A percentile compares a stretch with the other conserved stretches of the same genome.
Conservation (phyloP, 2,888 invertebrate species). For the Ptycholaimellus sp. region DNA sequence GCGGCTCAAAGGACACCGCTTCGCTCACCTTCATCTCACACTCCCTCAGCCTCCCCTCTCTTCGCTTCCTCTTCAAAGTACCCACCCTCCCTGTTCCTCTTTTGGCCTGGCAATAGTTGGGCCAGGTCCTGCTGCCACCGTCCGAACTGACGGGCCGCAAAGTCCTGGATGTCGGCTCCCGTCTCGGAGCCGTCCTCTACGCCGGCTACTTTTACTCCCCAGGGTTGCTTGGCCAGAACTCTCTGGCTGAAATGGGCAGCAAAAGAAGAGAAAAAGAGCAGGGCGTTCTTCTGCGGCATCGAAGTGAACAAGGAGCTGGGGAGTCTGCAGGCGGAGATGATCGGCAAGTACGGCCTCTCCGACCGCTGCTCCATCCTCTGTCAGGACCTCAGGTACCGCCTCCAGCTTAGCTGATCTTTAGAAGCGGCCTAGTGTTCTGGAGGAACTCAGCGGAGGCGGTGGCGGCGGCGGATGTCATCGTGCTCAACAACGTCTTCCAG, state of each 20-base stretch:
- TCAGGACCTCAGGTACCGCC: conserved; percentile 36
- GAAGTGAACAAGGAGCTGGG: conserved; percentile 45
- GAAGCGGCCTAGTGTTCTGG: too few species aligned
- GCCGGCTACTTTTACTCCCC: conserved; percentile 23
- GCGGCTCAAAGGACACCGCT: conserved; percentile 33
- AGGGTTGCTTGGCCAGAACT: not conserved
- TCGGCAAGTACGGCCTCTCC: conserved; percentile 31
- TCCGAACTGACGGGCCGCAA: conserved; percentile 35
- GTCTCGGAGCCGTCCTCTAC: conserved; percentile 44
- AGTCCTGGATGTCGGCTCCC: conserved; percentile 44
- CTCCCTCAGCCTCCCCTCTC: conserved; percentile 12
- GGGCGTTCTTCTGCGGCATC: conserved; percentile 31
- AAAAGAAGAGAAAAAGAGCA: not conserved
- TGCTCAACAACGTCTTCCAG: conserved; percentile 45
- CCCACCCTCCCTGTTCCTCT: too few species aligned
- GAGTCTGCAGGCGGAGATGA: conserved; percentile 37
- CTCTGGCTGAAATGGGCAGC: not conserved
- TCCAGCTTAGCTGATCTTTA: too few species aligned
- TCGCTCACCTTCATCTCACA: conserved; percentile 26
- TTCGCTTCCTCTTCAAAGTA: conserved; percentile 38
- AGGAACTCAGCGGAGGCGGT: conserved; percentile 36
- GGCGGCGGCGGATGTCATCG: conserved; percentile 36
- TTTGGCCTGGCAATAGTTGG: too few species aligned
- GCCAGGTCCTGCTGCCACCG: conserved; percentile 37
- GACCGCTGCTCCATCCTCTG: conserved; percentile 30